Evolutionary conservation across 2,113 vertebrate species (phyloP), one percentile per base, ranked within the genome.

Genomic region (Megalops atlanticus): DNA sequence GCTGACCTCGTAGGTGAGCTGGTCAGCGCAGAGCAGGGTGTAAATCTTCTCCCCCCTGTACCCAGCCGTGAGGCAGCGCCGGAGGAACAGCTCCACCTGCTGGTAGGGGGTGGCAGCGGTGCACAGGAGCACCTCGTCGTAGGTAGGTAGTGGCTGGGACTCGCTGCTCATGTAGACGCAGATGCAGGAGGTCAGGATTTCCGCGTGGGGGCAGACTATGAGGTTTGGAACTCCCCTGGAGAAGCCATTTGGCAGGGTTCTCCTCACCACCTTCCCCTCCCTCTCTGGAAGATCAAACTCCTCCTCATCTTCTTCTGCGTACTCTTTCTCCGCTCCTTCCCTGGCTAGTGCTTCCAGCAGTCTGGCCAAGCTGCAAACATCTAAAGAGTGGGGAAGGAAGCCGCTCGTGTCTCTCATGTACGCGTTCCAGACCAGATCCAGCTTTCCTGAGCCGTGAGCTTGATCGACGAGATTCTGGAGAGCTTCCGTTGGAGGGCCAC

Each of bases 121-220:
- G 81, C 98, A 99, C 35, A 99, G 88, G 0, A 99, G 93, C 27
- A 98, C 96, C 85, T 99, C 98, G 0, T 98, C 96, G 0, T 94
- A 97, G 15, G 92, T 93, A 54, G 98, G 98, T 1, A 98, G 92
- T 10, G 90, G 91, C 86, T 97, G 91, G 0, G 21, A 0, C 0
- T 89, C 87, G 70, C 88, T 95, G 79, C 91, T 91, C 97, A 97
- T 96, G 91, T 99, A 99, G 82, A 97, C 24, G 27, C 96, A 95
- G 86, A 99, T 92, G 21, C 96, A 94, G 6, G 93, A 93, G 0
- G 84, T 90, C 82, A 98, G 89, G 86, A 98, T 91, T 69, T 98
- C 96, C 0, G 94, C 85, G 6, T 84, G 91, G 58, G 94, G 92
- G 24, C 97, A 99, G 2, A 93, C 40, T 70, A 99, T 89, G 64